A percentile compares a stretch with the other conserved stretches of the same genome.
Conservation (phyloP, 2,113 vertebrate genomes). For the Heptranchias perlo region DNA sequence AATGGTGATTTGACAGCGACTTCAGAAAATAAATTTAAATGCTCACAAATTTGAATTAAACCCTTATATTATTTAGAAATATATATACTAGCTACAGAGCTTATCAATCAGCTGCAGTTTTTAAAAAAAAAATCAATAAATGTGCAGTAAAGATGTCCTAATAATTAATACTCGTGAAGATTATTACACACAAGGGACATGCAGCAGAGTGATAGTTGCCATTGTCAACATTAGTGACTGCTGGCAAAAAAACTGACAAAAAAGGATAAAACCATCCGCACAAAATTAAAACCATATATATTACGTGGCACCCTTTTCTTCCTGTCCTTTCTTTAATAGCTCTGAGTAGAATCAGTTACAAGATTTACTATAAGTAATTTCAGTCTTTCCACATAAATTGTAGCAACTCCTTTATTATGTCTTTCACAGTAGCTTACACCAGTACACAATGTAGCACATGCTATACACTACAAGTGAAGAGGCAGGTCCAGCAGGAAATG, state of each 20-base stretch:
- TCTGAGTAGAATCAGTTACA: background rate
- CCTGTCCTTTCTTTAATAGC: background rate
- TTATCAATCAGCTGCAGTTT: background rate
- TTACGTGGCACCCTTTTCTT: background rate
- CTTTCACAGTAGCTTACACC: background rate
- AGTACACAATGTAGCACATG: background rate
- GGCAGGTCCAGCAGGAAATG: background rate
- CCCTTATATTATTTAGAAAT: background rate
- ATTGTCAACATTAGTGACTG: background rate
- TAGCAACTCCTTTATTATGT: background rate
- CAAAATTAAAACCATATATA: slow-evolving; percentile 6
- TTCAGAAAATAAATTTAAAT: background rate
- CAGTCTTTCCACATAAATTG: background rate
- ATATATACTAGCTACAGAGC: background rate
- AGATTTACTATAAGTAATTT: background rate
- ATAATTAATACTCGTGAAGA: background rate
- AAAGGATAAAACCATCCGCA: background rate
- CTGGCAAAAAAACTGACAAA: background rate
- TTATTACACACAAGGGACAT: background rate
- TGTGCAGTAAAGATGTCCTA: background rate
- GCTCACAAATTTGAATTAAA: background rate
- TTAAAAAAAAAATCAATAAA: background rate
- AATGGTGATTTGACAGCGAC: background rate
- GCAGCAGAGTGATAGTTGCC: background rate
- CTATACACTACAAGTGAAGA: background rate